phyloP scores from a whole-genome alignment of 2,113 vertebrate genomes.

The Stigmatopora argus region DNA sequence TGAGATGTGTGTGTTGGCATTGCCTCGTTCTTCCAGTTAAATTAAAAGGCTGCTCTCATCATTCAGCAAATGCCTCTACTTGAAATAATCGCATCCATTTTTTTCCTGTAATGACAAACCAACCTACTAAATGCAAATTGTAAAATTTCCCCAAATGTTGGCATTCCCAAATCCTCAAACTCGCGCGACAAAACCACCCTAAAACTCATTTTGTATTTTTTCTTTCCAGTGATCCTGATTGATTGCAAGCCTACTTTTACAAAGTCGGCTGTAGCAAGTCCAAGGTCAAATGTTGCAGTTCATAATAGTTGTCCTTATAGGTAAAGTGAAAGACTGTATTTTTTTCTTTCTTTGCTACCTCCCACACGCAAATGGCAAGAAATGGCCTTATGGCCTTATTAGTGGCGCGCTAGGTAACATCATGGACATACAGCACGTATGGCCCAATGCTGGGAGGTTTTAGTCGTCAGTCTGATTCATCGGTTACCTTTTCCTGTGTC shows the following conservation, averaged over 20 bases:
- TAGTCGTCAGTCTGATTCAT: background rate
- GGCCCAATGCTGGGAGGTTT: background rate
- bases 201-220: too few species aligned
- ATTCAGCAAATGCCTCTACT: constrained; percentile 25
- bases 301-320: too few species aligned
- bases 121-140: constrained; percentile 74
- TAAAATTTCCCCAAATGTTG: constrained; percentile 36
- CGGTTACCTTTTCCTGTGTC: constrained; percentile 8
- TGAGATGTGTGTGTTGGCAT: background rate
- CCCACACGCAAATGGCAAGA: too few species aligned
- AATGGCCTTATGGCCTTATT: constrained; percentile 36
- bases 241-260: too few species aligned
- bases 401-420: background rate
- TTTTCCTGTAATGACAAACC: constrained; percentile 66
- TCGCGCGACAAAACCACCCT: too few species aligned
- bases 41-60: constrained; percentile 37
- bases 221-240: too few species aligned
- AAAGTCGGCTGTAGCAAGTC: too few species aligned
- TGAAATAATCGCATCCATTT: constrained; percentile 68
- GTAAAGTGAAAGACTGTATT: too few species aligned
- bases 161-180: too few species aligned
- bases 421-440: background rate
- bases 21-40: constrained; percentile 29
- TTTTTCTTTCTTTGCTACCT: too few species aligned
- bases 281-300: too few species aligned